Base-by-base conservation (phyloP, 2,888 invertebrate species). In the Trissolcus brochymenae region DNA sequence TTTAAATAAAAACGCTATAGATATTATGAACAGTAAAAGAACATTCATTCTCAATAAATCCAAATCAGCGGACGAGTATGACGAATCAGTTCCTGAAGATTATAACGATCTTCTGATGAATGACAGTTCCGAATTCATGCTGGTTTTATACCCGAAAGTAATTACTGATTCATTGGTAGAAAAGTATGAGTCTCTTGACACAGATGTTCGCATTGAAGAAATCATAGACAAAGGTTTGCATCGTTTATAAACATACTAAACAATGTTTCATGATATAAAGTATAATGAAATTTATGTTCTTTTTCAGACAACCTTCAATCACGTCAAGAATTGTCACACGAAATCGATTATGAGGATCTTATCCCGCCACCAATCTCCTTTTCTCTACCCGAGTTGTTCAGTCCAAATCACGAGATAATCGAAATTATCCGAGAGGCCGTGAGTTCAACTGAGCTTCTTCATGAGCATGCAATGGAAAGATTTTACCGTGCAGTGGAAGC, bases 371-470 rank as follows among this genome's bases (percentile, higher is more conserved):
- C 95, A 13, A 91, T 95, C 82, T 96, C 96, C 0, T 90, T 95
- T 60, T 96, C 96, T 0, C 93, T 95, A 11, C 96, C 96, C 0
- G 95, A 96, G 86, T 89, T 96, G 35, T 88, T 91, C 84, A 91
- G 92, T 14, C 90, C 91, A 57, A 92, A 93, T 82, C 91, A 92
- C 54, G 90, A 91, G 49, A 81, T 89, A 21, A 90, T 92, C 55
- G 90, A 91, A 62, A 89, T 90, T 1, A 89, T 95, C 41, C 92
- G 94, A 29, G 92, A 93, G 81, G 94, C 95, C 0, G 94, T 94
- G 25, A 96, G 96, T 85, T 95, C 95, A 2, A 94, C 95, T 0
- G 96, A 96, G 86, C 90, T 96, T 4, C 91, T 96, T 0, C 95
- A 95, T 86, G 95, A 95, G 86, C 92, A 93, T 53, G 94, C 95